Evolutionary conservation across 2,113 vertebrate species (phyloP), one percentile per base, ranked within the genome.

Genomic region (Hylia prasina): DNA sequence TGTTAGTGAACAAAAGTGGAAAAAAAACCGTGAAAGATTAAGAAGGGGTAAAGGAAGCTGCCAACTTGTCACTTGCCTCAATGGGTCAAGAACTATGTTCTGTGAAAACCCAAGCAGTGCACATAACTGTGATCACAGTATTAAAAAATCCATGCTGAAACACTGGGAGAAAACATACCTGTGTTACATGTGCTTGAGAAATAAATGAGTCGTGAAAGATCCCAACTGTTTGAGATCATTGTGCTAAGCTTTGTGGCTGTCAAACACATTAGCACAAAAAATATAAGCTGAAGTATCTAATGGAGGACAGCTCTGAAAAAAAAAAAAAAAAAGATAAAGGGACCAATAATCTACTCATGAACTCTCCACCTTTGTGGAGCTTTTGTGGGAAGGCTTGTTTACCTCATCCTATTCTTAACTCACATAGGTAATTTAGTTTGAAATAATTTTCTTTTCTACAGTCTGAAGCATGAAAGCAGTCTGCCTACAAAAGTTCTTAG

Each of bases 71-170:
- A 15, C 13, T 57, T 47, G 11, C 21, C 15, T 79, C 31, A 9
- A 13, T 20, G 22, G 15, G 5, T 48, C 2, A 5, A 85, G 16
- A 31, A 7, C 8, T 35, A 13, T 2, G 1, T 7, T 39, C 16
- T 63, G 7, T n/a, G 14, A 63, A 76, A 89, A 45, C 3, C 15
- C 24, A 66, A 42, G 30, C 1, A 76, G 11, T 12, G 1, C 13
- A 53, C n/a, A 13, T 22, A 72, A 22, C 16, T 30, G 4, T 21
- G 4, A 42, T 47, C 4, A 0, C 25, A 61, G 35, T 13, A 51
- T 47, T 65, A 61, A 82, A 45, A 16, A 56, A 31, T 37, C 7
- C 27, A 39, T 0, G 1, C 9, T 44, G 33, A 88, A 78, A 40
- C 85, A 25, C 4, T 31, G 28, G 2, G 19, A 10, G 13, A 75